Base-by-base conservation (phyloP, 1,140 invertebrate species). In the Zophobas atratus region DNA sequence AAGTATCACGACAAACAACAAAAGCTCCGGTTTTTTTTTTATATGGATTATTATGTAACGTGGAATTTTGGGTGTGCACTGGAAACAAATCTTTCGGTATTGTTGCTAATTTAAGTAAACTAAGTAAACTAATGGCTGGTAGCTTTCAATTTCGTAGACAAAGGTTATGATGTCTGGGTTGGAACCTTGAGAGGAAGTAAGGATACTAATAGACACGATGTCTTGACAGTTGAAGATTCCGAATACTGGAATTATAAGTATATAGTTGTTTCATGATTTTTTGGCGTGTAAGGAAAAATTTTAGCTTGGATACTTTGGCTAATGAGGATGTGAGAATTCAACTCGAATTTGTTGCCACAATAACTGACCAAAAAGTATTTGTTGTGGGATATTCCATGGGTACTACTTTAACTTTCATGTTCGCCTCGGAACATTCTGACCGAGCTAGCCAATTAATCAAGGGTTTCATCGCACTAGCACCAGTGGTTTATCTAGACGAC, bases 181-280 rank as follows among this genome's bases (percentile, higher is more conserved):
- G 20, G 20, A 20, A 20, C 20, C 20, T 20, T 1, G 0, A 55
- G 8, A 20, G 53, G 35, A 55, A 34, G 53, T 2, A 20, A 55
- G 6, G 53, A 55, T 34, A 34, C 53, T 20, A 55, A 55, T 20
- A 55, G 35, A 55, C 53, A 55, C 32, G 32, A 55, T 6, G 33
- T 6, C 35, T 8, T 46, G 8, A 34, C 53, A 33, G 32, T 55
- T 55, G 35, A 55, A 20, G 6, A 55, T 55, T 34, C 53, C n/a
- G 33, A 33, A 55, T 55, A 55, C 35, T 55, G 53, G 53, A 55
- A 55, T 55, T 55, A 34, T 55, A 55, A 55, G 53, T 55, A 32
- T 20, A 20, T 20, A 20, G 20, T 20, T 20, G 20, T 20, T 20
- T 20, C 20, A 20, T 20, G 20, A 20, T 20, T 0, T 0, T 20